Conservation (phyloP, 2,113 vertebrate genomes). For the Macroglossus sobrinus region DNA sequence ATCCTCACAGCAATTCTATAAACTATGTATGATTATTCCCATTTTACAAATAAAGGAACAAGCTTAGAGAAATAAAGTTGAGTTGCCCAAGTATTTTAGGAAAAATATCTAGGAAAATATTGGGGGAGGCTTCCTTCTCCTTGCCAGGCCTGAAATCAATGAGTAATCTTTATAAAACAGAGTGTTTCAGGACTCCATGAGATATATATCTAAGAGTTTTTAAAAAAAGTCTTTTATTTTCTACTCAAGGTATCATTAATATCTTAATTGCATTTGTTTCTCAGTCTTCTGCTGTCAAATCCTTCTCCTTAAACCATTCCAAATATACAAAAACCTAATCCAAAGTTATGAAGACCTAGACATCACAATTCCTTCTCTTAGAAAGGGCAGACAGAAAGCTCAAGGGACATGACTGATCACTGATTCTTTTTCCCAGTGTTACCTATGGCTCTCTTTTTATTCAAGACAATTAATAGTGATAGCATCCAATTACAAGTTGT, state of each 20-base stretch:
- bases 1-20: neutral
- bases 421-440: neutral
- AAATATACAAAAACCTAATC: neutral
- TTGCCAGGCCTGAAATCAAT: neutral
- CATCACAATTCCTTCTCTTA: neutral
- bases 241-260: neutral
- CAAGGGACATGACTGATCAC: neutral
- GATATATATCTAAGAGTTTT: neutral
- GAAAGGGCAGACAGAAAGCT: neutral
- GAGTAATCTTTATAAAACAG: conserved; percentile 8
- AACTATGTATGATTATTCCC: neutral
- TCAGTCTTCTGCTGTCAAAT: neutral
- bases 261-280: neutral
- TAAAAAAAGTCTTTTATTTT: neutral
- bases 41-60: conserved; percentile 13
- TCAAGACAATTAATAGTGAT: neutral
- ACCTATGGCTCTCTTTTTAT: neutral
- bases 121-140: neutral
- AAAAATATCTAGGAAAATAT: neutral
- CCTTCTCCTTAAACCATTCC: neutral
- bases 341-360: neutral
- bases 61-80: neutral
- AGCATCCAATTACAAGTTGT: neutral
- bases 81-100: neutral
- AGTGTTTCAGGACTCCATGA: neutral